Base-by-base conservation (phyloP, 2,797 vertebrate species). In the Sebastolobus alascanus region DNA sequence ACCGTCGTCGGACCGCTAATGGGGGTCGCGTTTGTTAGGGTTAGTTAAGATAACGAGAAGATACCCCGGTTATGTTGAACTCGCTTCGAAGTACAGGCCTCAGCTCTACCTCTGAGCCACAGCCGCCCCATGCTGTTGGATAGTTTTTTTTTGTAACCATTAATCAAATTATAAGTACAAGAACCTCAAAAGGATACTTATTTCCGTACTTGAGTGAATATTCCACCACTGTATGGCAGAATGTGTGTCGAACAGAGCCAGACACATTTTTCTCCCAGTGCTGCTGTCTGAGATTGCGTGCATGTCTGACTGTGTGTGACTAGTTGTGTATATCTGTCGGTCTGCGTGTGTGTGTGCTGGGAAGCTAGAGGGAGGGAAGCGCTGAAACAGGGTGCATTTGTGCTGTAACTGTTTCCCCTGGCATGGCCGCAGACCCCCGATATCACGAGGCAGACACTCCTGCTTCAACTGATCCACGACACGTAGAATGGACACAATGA, bases 341-440 rank as follows among this genome's bases (percentile, higher is more conserved):
- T 85, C 61, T 86, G 73, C 35, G 52, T 89, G 90, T 91, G 90
- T 91, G 89, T 85, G 55, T 85, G 79, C 67, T 83, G 75, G 71
- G 71, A 69, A 82, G 77, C 77, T 65, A 13, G 38, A 80, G 79
- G 71, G 55, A 64, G 77, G 37, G 91, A 85, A 11, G 68, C 87
- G 89, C 79, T 76, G 82, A 92, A 93, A 93, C 94, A 96, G 94
- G 90, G 90, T 87, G 87, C 93, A 89, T 94, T 96, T 97, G 96
- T 96, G 88, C 87, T 89, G 88, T 75, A 11, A 77, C 75, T 84
- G 84, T 93, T 86, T 93, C 96, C 95, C 82, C 87, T 94, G 93
- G 95, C 94, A 3, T 86, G 70, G 84, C 88, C 79, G 84, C 80
- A 75, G 61, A 64, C 78, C 83, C 79, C 94, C 91, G 70, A 91